Evolutionary conservation across 2,797 vertebrate genomes (phyloP), one percentile per base, ranked within the genome.

Genomic region (Ceryle rudis): DNA sequence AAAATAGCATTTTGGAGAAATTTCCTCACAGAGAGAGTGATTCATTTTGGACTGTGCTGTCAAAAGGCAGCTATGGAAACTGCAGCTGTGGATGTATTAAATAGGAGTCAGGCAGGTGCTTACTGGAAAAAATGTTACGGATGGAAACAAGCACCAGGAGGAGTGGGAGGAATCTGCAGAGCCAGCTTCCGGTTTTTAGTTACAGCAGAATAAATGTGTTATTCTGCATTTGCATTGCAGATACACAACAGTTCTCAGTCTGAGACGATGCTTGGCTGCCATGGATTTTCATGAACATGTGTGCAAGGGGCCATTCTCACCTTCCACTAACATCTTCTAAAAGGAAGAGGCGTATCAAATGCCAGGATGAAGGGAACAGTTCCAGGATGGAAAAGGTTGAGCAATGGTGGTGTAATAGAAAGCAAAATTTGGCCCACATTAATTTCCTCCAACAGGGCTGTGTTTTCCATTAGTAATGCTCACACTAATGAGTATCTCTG

Each of bases 61-160:
- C 75, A 74, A 93, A 95, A 96, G 64, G 85, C 90, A 95, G 88
- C 90, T 94, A 95, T 95, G 93, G 96, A 96, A 97, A 96, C 90
- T 94, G 91, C 96, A 97, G 95, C 96, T 97, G 94, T 89, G 95
- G 86, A 93, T 93, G 81, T 93, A 95, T 96, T 92, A 97, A 95
- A 94, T 74, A 90, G 57, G 94, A 96, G 86, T 91, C 83, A 94
- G 92, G 96, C 95, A 96, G 97, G 95, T 97, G 94, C 91, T 94
- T 92, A 93, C 83, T 96, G 95, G 95, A 97, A 95, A 96, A 96
- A 97, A 95, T 55, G 86, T 95, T 96, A 69, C 11, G 93, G 96
- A 90, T 95, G 93, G 92, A 96, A 97, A 95, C 81, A 97, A 95
- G 96, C 90, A 95, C 81, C 93, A 95, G 88, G 90, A 94, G 96